Evolutionary conservation across 2,888 invertebrate species (phyloP), one percentile per base, ranked within the genome.

Genomic region (Branchellion lobata): DNA sequence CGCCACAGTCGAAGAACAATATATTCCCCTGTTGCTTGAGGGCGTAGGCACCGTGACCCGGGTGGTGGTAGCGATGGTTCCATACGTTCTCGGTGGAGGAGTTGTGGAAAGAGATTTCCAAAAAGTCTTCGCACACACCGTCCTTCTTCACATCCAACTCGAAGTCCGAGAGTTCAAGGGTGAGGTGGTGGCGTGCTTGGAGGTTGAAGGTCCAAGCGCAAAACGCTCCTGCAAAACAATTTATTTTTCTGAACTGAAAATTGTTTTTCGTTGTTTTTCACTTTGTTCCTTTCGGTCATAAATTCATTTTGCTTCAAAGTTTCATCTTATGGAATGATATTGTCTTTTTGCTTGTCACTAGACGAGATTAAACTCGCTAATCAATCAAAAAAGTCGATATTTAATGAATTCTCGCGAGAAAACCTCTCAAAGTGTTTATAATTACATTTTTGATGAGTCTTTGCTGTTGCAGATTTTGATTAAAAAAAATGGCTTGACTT

Each of bases 131-230:
- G 27, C 69, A 69, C 14, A 29, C 69, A 29, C 69, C 69, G 29
- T 69, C n/a, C 34, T 34, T 69, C 33, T 69, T 69, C 27, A 69
- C 34, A n/a, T 69, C 69, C 27, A 69, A 31, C 69, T 69, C 69
- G 33, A 69, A 69, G 27, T 69, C 69, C 27, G 29, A 29, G 21
- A 69, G 69, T 69, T 31, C 34, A 3, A 69, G 21, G 29, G 21
- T 27, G 29, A 69, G 69, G 33, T 11, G 31, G 33, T 69, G 69
- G 34, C 29, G 69, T 21, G 31, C 27, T 11, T 11, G 69, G 34
- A 69, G 61, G 61, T 57, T n/a, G 61, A 57, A 57, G 3, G 61
- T 57, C 61, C 61, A 57, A 5, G 61, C 61, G 21, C 61, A 57
- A n/a, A 57, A 57, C 11, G 61, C 61, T 57, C 61, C 61, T 57